Base-by-base conservation (phyloP, 2,113 vertebrate genomes). In the Chaetodon trifascialis region DNA sequence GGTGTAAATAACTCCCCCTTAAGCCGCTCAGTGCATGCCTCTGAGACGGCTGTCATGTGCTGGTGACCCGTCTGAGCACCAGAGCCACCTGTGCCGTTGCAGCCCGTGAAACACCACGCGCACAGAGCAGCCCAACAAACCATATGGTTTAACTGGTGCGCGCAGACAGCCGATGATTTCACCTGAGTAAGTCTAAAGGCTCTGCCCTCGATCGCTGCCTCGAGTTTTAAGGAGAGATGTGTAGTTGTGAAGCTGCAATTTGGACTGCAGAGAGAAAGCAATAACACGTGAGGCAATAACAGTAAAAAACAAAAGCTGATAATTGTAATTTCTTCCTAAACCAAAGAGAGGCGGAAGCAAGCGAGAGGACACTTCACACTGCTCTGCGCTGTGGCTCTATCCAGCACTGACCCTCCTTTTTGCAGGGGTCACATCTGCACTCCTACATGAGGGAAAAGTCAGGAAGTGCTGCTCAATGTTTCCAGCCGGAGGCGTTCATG, bases 381-480 rank as follows among this genome's bases (percentile, higher is more conserved):
- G 52, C 73, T 90, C 16, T 55, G 60, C 83, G 82, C 84, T 83
- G 82, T 71, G 77, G 52, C n/a, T 77, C 47, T 30, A 16, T n/a
- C 7, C 14, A 36, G 4, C 54, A 16, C 19, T 23, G 30, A 47
- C 25, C n/a, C 38, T 70, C 11, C 19, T 42, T 69, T 64, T 56
- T 68, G 63, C 68, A 75, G 75, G 78, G 70, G 77, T 69, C 56
- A 66, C 1, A 38, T 51, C 19, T 46, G 44, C n/a, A 71, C 19
- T 11, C 6, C 0, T 16, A 34, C 34, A n/a, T 17, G 23, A 66
- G 34, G 34, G 42, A 11, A 25, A 77, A 34, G 59, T 63, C 58
- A 17, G 15, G 4, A 0, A 11, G 64, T 21, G 52, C 62, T 23
- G 47, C 49, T 64, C 11, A 63, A 47, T 30, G 51, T 47, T 25